These are phyloP conservation scores for Chaenogobius annularis DNA, from an alignment of 2,113 vertebrate species.

Conservation along the genomic window DNA sequence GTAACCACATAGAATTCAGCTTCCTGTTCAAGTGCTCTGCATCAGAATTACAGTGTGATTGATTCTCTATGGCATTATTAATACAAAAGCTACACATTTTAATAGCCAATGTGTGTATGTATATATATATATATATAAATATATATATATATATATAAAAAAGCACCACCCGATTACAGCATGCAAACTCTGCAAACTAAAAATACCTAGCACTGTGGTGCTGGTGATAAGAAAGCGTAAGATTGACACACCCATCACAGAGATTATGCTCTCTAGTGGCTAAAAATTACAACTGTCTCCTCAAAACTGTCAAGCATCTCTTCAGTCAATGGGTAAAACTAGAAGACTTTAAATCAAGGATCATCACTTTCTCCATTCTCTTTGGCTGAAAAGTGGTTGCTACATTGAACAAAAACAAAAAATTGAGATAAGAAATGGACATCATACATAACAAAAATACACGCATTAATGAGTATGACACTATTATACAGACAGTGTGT, in stretches of 20 bases:
- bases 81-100: neutral
- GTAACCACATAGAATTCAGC: slow-evolving; percentile 70
- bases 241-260: slow-evolving; percentile 11
- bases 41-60: slow-evolving; percentile 15
- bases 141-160: neutral
- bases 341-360: neutral
- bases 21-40: slow-evolving; percentile 71
- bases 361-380: neutral
- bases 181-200: neutral
- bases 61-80: slow-evolving; percentile 11
- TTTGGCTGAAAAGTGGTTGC: neutral
- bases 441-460: neutral
- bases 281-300: neutral
- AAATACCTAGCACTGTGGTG: neutral
- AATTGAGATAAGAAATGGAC: neutral
- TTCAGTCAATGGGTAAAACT: neutral
- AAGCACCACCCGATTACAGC: neutral
- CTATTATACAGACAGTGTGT: neutral
- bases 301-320: neutral
- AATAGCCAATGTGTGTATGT: neutral
- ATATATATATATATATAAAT: too few relatives aligned
- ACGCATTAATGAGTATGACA: neutral
- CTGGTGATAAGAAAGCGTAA: slow-evolving; percentile 34
- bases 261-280: slow-evolving; percentile 62
- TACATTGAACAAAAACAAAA: neutral